phyloP scores from a whole-genome alignment of 2,888 invertebrate genomes.

The Callyntrura sp. region DNA sequence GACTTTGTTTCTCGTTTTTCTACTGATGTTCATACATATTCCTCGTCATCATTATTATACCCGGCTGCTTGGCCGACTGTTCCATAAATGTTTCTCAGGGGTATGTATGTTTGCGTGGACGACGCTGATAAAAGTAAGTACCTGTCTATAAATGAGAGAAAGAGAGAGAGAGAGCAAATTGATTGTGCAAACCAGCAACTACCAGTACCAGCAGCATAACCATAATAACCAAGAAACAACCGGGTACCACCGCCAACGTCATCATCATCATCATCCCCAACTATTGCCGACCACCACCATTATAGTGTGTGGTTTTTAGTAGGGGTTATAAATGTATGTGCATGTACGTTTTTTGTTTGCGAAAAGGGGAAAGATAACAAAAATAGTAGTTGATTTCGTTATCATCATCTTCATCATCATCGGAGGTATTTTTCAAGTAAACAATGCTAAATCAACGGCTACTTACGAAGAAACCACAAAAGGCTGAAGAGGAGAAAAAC shows the following conservation, averaged over 20 bases:
- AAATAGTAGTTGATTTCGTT: conserved; percentile 32
- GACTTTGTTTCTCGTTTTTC: background rate
- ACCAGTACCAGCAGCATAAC: background rate
- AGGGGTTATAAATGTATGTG: background rate
- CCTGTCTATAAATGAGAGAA: too few relatives aligned
- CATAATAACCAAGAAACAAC: background rate
- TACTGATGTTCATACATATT: background rate
- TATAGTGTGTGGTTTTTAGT: background rate
- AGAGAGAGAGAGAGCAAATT: too few relatives aligned
- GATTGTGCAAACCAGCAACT: conserved; percentile 4
- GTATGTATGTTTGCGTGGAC: too few relatives aligned
- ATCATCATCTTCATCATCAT: background rate
- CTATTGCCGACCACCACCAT: background rate
- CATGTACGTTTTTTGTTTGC: conserved; percentile 10
- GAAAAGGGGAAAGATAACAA: background rate
- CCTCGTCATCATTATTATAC: too few relatives aligned
- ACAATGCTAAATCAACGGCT: conserved; percentile 59
- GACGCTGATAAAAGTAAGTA: too few relatives aligned
- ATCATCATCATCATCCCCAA: background rate
- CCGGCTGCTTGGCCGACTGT: too few relatives aligned
- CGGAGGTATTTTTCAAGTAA: conserved; percentile 29
- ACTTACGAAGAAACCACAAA: conserved; percentile 56
- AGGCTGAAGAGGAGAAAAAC: background rate
- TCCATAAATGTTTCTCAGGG: too few relatives aligned
- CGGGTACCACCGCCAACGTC: background rate